Conservation (phyloP, 2,888 invertebrate genomes). For the Stenotaenia linearis region DNA sequence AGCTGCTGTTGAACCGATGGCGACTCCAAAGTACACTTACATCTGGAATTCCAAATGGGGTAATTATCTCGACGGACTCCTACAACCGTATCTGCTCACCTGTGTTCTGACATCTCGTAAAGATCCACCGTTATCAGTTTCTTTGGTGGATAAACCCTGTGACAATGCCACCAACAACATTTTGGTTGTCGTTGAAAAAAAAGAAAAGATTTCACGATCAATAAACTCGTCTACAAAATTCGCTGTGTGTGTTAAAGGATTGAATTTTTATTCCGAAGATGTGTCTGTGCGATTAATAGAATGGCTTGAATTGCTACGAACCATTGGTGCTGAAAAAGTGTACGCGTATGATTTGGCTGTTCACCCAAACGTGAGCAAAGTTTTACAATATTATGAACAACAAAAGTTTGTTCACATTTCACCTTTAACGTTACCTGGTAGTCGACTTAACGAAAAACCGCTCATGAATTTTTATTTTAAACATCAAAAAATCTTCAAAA, state of each 20-base stretch:
- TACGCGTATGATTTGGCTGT: slow-evolving; percentile 78
- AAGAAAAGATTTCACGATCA: background rate
- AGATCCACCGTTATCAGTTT: slow-evolving; percentile 15
- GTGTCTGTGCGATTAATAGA: slow-evolving; percentile 82
- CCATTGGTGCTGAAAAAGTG: slow-evolving; percentile 84
- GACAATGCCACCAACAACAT: slow-evolving; percentile 54
- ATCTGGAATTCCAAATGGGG: slow-evolving; percentile 94
- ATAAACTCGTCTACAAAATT: slow-evolving; percentile 61
- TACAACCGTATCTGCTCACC: slow-evolving; percentile 83
- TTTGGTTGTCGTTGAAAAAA: slow-evolving; percentile 22
- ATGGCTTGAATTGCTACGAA: slow-evolving; percentile 82
- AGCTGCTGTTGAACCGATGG: slow-evolving; percentile 77
- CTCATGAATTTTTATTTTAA: slow-evolving; percentile 83
- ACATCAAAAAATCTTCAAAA: slow-evolving; percentile 85
- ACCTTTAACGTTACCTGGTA: slow-evolving; percentile 76
- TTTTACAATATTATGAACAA: slow-evolving; percentile 51
- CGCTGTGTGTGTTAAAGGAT: slow-evolving; percentile 87
- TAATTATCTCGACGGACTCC: slow-evolving; percentile 82
- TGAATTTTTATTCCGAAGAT: slow-evolving; percentile 88
- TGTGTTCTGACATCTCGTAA: slow-evolving; percentile 68
- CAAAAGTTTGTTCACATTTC: slow-evolving; percentile 67
- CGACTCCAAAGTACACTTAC: slow-evolving; percentile 50
- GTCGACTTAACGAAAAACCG: slow-evolving; percentile 81
- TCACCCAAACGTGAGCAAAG: slow-evolving; percentile 86
- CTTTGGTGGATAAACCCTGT: slow-evolving; percentile 26